Evolutionary conservation across 2,888 invertebrate genomes (phyloP), one percentile per base, ranked within the genome.

Genomic region (Trichopria drosophilae): DNA sequence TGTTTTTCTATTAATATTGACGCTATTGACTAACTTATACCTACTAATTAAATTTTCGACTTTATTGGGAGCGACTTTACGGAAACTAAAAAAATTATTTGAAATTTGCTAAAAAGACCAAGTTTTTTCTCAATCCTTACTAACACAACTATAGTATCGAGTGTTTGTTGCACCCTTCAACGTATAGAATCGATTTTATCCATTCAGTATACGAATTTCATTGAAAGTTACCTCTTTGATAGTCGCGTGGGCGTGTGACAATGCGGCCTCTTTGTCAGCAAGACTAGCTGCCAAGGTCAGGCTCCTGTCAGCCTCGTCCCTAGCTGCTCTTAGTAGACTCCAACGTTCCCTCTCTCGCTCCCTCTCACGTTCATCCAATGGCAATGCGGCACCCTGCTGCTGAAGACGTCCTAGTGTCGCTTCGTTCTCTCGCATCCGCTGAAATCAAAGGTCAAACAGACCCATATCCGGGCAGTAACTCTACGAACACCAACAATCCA

Each of bases 341-440:
- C 93, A 93, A 43, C 93, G 84, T 75, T 95, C 94, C 10, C 92
- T 80, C 71, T 94, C 95, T 1, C 90, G 80, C 67, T 92, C 91
- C 12, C 73, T 62, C 51, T 74, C 73, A 1, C 93, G 81, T 71
- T 95, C 93, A 66, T 94, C 93, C 19, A 90, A 80, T 1, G 93
- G 92, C 70, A 91, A 88, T 57, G 90, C 84, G 55, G 88, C 89
- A 79, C 92, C 92, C 55, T 93, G 84, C 73, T 94, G 93, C 15
- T 91, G 81, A 72, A 94, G 93, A 5, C 90, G 81, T 68, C 92
- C 91, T 51, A 85, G 78, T 51, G 82, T 84, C 69, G 88, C 80
- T 79, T 93, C 82, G 77, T 87, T 81, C 78, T 93, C 83, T 73
- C 90, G 78, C 83, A 93, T 84, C 78, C 88, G 79, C 84, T 90